phyloP scores from a whole-genome alignment of 2,113 vertebrate genomes.

The Leucoraja erinaceus region DNA sequence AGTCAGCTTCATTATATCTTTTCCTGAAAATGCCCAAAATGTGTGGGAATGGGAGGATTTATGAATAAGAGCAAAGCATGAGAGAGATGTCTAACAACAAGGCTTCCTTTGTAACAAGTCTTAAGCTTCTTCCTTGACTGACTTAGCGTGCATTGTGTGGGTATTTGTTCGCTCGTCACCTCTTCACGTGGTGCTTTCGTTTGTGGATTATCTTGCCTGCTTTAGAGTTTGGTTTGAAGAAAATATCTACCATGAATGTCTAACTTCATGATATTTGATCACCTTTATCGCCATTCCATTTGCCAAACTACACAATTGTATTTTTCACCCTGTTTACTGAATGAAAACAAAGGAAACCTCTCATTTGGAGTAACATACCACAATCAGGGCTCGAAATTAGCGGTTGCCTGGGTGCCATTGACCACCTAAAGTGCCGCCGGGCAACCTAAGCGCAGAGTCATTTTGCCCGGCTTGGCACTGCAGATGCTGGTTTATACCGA shows the following conservation, averaged over 20 bases:
- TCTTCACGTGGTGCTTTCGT: not conserved
- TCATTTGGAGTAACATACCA: not conserved
- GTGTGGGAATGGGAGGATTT: not conserved
- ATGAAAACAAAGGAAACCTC: not conserved
- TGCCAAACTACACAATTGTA: not conserved
- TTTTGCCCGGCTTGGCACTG: too few species aligned
- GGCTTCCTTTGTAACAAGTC: not conserved
- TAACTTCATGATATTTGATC: not conserved
- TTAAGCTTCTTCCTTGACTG: not conserved
- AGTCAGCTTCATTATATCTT: not conserved
- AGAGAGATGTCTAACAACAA: not conserved
- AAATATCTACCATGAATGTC: not conserved
- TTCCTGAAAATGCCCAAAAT: not conserved
- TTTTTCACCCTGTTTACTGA: not conserved
- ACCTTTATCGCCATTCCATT: not conserved
- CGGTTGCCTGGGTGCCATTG: too few species aligned
- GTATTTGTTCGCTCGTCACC: not conserved
- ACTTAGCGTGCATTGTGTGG: not conserved
- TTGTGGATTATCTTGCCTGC: not conserved
- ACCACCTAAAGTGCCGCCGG: too few species aligned
- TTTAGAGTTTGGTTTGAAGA: not conserved
- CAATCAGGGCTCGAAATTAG: too few species aligned
- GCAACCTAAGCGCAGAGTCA: too few species aligned
- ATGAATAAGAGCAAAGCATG: not conserved
- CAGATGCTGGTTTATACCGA: too few species aligned